Percentiles rank a stretch among this genome's conserved stretches.
phyloP scores from a whole-genome alignment of 1,140 invertebrate genomes.

The Hylaeus volcanicus region DNA sequence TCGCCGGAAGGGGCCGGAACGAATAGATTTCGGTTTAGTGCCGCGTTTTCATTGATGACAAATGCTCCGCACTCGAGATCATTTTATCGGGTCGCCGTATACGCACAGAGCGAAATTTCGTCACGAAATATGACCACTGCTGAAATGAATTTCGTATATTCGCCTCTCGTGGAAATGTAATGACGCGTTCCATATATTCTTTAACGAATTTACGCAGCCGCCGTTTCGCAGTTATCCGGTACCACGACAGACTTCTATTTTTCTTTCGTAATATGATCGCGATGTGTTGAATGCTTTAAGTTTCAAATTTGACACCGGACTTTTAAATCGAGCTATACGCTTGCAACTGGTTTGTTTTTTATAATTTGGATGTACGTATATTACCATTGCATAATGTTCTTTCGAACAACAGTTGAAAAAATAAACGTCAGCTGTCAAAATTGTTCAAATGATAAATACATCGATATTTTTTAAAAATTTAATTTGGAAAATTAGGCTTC shows the following conservation, averaged over 20 bases:
- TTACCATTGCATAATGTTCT: too few relatives aligned
- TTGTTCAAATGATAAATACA: too few relatives aligned
- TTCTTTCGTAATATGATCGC: neutral
- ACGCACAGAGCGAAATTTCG: neutral
- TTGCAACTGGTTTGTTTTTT: too few relatives aligned
- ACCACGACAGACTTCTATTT: too few relatives aligned
- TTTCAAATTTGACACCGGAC: too few relatives aligned
- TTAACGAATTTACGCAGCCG: neutral
- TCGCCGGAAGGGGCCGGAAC: neutral
- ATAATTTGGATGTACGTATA: too few relatives aligned
- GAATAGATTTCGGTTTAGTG: slow-evolving; percentile 8
- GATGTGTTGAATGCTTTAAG: too few relatives aligned
- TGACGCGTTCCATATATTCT: neutral
- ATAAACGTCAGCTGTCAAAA: too few relatives aligned
- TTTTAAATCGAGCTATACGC: too few relatives aligned
- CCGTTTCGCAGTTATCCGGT: neutral
- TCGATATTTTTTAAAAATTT: too few relatives aligned
- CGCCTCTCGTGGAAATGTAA: neutral
- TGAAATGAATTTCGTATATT: slow-evolving; percentile 15
- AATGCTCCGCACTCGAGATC: slow-evolving; percentile 1
- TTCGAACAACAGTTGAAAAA: too few relatives aligned
- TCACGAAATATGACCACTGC: neutral
- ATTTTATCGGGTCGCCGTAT: neutral
- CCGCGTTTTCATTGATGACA: slow-evolving; percentile 16
- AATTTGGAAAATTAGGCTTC: too few relatives aligned